Conservation (phyloP, 2,113 vertebrate genomes). For the Chiloscyllium plagiosum region DNA sequence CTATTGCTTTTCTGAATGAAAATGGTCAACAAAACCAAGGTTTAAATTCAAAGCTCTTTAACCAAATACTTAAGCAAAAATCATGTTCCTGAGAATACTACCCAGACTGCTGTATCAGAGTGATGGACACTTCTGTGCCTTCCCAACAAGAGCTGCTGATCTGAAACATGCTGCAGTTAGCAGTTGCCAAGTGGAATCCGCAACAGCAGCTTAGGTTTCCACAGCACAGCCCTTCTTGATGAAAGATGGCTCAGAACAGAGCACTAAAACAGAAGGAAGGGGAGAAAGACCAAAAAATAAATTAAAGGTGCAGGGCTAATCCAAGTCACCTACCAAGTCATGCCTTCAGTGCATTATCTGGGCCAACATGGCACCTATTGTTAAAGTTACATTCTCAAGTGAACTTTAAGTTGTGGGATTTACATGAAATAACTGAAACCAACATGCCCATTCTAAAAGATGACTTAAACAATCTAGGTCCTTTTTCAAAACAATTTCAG, state of each 20-base stretch:
- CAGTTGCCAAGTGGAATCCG: constrained; percentile 2
- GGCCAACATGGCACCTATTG: no score
- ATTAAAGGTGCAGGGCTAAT: neutral
- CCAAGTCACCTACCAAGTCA: neutral
- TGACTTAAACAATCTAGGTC: no score
- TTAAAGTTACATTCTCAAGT: no score
- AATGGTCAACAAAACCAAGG: neutral
- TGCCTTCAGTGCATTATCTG: no score
- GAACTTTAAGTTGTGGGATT: no score
- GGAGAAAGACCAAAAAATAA: neutral
- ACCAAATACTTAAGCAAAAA: neutral
- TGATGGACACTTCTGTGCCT: neutral
- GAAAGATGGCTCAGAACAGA: neutral
- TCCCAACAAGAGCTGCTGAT: neutral
- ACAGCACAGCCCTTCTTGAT: neutral
- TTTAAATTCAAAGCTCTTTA: neutral
- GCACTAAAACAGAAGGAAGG: neutral
- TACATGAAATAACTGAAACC: no score
- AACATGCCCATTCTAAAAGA: no score
- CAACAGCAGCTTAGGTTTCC: neutral
- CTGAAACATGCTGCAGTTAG: neutral
- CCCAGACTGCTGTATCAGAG: neutral
- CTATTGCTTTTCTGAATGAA: neutral
- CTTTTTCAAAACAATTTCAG: no score
- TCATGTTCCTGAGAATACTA: neutral